A percentile compares a stretch with the other conserved stretches of the same genome.
Evolutionary conservation across 1,140 invertebrate genomes (phyloP).

Genomic region (Lepidurus couesii): DNA sequence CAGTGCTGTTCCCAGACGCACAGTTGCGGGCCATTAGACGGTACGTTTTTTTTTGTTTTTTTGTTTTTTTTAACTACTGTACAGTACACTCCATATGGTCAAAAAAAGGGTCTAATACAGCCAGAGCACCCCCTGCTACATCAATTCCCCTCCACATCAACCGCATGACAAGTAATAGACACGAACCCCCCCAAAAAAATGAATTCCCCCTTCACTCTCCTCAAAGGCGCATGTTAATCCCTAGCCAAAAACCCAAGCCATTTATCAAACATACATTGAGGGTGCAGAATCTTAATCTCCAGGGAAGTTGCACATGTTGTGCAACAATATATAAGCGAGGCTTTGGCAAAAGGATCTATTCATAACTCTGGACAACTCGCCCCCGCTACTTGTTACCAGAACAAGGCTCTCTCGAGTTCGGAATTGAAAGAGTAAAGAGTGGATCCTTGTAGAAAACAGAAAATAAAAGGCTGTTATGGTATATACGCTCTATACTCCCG

Average conservation of each 20-base stretch:
- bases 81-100: background rate
- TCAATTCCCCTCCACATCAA: background rate
- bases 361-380: background rate
- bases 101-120: conserved; percentile 12
- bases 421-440: background rate
- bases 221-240: conserved; percentile 15
- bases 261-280: conserved; percentile 5
- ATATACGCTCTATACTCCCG: background rate
- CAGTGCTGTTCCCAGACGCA: too few relatives aligned
- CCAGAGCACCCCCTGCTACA: background rate
- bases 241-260: background rate
- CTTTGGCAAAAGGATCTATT: background rate
- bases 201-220: background rate
- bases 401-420: background rate
- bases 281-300: background rate
- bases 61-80: too few relatives aligned
- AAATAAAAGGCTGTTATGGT: background rate
- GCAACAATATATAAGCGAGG: background rate
- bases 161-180: conserved; percentile 1
- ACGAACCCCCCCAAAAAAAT: background rate
- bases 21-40: too few relatives aligned
- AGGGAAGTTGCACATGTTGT: conserved; percentile 15
- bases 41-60: too few relatives aligned
- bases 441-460: conserved; percentile 1
- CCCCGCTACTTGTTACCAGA: background rate